Evolutionary conservation across 2,113 vertebrate species (phyloP).

Genomic region (Rhynchomys soricoides): DNA sequence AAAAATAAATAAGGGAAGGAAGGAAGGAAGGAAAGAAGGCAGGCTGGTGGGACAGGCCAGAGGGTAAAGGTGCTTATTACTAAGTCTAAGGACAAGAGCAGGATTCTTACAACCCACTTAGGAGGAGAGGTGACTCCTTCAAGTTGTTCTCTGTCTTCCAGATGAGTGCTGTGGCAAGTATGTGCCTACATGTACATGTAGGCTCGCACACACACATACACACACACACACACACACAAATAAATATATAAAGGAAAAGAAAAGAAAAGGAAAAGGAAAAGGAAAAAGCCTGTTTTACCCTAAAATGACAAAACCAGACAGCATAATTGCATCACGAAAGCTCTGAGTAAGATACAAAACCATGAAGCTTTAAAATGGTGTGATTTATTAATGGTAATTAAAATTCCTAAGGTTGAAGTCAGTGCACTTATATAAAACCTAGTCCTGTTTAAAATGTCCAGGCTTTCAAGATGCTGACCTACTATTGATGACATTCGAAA

Average conservation of each 20-base stretch:
- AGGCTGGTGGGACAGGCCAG: background rate
- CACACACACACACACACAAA: background rate
- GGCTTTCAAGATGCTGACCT: no score
- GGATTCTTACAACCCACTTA: background rate
- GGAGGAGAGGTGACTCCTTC: background rate
- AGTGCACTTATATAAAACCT: no score
- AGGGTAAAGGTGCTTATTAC: background rate
- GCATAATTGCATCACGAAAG: no score
- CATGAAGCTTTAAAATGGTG: background rate
- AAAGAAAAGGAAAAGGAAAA: background rate
- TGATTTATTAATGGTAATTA: no score
- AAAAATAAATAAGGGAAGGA: no score
- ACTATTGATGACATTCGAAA: no score
- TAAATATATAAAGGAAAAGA: background rate
- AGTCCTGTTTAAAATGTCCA: no score
- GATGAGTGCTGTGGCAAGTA: background rate
- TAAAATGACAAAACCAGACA: no score
- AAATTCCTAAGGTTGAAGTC: no score
- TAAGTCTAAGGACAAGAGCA: background rate
- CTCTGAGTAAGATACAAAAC: no score
- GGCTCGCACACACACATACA: background rate
- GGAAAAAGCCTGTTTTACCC: no score
- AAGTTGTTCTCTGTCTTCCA: background rate
- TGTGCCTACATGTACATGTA: background rate
- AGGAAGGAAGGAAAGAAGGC: no score